Base-by-base conservation (phyloP, 2,888 invertebrate species). In the Melangyna quadrimaculata region DNA sequence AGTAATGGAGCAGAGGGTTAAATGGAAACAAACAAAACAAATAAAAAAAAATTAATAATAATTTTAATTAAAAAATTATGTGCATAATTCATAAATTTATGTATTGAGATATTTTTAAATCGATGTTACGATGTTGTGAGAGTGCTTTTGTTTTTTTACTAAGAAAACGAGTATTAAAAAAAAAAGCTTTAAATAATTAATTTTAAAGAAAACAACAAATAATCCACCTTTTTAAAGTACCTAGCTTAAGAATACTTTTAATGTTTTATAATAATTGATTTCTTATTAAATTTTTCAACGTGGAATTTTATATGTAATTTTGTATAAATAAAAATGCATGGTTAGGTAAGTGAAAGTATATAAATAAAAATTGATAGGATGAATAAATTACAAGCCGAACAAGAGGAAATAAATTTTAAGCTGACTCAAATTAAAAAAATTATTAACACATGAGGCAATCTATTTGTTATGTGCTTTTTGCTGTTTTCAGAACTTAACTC, bases 1-100 rank as follows among this genome's bases (percentile, higher is more conserved):
- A 59, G 81, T 78, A 80, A 81, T 86, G 81, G 35, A 48, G 17
- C 77, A 55, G 59, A 55, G 29, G 53, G 65, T 71, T 84, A 45
- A 67, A 55, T 73, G 69, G 61, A 75, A 67, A 71, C 70, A 74
- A 75, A 72, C 3, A 24, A 45, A 53, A 55, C 3, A 63, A 40
- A 35, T 22, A 14, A 12, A 40, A 29, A 51, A 27, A 72, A 67
- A 65, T 40, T 7, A 37, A 29, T 63, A 70, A 63, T 70, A 55
- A 53, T 53, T 63, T 65, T 27, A 43, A 55, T 48, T 12, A 29
- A 35, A 22, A 17, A 1, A 37, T 2, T 19, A 69, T 73, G 9
- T 29, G 53, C 19, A 37, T 61, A 57, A 57, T 75, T 57, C 24
- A 67, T 12, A 27, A 27, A 7, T 27, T 51, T n/a, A 40, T 65